These are phyloP conservation scores for Aspiorhynchus laticeps DNA, from an alignment of 2,113 vertebrate species.

Conservation along the genomic window DNA sequence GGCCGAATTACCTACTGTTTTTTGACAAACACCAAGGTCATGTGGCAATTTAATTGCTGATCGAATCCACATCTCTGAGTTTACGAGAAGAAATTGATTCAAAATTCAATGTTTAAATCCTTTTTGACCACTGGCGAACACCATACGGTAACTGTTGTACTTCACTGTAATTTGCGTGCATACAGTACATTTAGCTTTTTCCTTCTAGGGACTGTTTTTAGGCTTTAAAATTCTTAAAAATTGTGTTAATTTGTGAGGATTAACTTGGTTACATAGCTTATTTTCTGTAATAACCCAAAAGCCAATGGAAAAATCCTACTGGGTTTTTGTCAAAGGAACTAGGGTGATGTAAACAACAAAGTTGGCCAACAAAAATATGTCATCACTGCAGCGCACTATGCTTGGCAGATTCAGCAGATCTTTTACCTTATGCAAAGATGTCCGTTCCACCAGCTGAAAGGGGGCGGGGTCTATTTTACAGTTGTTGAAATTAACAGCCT, in stretches of 20 bases:
- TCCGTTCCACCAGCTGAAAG: constrained; percentile 96
- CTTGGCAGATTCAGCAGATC: not conserved
- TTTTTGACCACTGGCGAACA: too few relatives aligned
- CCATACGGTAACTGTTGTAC: too few relatives aligned
- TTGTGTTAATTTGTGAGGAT: not conserved
- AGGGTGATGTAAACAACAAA: not conserved
- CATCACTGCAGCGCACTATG: not conserved
- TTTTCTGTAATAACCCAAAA: not conserved
- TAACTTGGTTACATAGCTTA: too few relatives aligned
- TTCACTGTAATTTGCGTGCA: too few relatives aligned
- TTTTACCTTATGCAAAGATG: constrained; percentile 92
- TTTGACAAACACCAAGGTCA: too few relatives aligned
- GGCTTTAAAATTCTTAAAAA: not conserved
- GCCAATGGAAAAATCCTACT: not conserved
- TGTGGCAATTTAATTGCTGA: too few relatives aligned
- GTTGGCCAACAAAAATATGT: not conserved
- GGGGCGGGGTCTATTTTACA: constrained; percentile 96
- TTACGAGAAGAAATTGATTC: too few relatives aligned
- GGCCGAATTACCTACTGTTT: too few relatives aligned
- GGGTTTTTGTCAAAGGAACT: not conserved
- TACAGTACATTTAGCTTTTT: not conserved
- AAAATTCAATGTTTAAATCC: too few relatives aligned
- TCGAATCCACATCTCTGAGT: too few relatives aligned
- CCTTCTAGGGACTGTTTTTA: not conserved
- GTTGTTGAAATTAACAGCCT: constrained; percentile 91